phyloP scores from a whole-genome alignment of 2,797 vertebrate species.

The Cygnus olor region DNA sequence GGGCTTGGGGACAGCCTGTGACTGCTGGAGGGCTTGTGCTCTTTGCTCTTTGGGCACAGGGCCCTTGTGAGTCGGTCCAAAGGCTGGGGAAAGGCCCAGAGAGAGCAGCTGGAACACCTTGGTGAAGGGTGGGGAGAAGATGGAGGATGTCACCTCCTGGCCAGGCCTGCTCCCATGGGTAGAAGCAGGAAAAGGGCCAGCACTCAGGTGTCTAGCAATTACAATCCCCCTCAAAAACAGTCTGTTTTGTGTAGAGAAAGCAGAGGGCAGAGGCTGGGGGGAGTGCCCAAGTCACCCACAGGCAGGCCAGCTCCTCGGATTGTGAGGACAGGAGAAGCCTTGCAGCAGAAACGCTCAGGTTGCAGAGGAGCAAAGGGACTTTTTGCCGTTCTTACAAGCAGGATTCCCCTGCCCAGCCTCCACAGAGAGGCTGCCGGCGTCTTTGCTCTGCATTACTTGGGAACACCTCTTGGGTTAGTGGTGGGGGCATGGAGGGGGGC shows the following conservation, averaged over 20 bases:
- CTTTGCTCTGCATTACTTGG: background rate
- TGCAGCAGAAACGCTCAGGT: background rate
- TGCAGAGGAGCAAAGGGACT: background rate
- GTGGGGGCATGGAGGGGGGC: accelerated
- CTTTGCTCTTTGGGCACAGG: background rate
- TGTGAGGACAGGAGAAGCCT: background rate
- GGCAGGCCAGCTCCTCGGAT: background rate
- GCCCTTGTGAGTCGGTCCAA: background rate
- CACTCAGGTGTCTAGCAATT: background rate
- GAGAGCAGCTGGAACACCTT: accelerated
- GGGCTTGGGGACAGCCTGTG: accelerated
- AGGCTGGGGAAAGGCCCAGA: background rate
- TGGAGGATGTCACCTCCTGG: background rate
- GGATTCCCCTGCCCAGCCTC: background rate
- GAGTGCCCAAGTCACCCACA: background rate
- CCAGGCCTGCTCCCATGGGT: background rate
- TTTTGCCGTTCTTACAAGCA: background rate
- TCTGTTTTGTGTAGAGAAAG: background rate
- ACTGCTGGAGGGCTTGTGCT: background rate
- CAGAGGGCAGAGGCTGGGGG: background rate
- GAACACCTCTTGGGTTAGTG: background rate
- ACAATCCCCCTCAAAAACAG: background rate
- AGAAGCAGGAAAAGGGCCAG: background rate
- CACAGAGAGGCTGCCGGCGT: accelerated
- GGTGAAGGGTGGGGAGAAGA: background rate